phyloP scores from a whole-genome alignment of 1,140 invertebrate species.

The Caenorhabditis elegans region WBcel235 BX284602.5:11535001-11535500 shows the following conservation, averaged over 20 bases:
- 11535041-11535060: neutral
- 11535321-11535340: neutral
- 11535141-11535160: too few species aligned
- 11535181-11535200: too few species aligned
- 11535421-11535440: slow-evolving; percentile 24
- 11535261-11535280: too few species aligned
- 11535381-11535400: slow-evolving; percentile 12
- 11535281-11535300: slow-evolving; percentile 1
- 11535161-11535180: too few species aligned
- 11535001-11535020: neutral
- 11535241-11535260: too few species aligned
- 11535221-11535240: too few species aligned
- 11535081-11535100: neutral
- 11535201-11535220: too few species aligned
- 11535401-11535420: slow-evolving; percentile 10
- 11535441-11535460: slow-evolving; percentile 14
- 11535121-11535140: too few species aligned
- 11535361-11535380: slow-evolving; percentile 3
- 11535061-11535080: neutral
- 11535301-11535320: neutral
- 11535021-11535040: neutral
- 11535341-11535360: slow-evolving; percentile 1
- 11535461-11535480: neutral
- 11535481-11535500: neutral
- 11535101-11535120: too few species aligned